A percentile compares a stretch with the other conserved stretches of the same genome.
phyloP scores from a whole-genome alignment of 2,113 vertebrate species.

The Apteryx owenii region DNA sequence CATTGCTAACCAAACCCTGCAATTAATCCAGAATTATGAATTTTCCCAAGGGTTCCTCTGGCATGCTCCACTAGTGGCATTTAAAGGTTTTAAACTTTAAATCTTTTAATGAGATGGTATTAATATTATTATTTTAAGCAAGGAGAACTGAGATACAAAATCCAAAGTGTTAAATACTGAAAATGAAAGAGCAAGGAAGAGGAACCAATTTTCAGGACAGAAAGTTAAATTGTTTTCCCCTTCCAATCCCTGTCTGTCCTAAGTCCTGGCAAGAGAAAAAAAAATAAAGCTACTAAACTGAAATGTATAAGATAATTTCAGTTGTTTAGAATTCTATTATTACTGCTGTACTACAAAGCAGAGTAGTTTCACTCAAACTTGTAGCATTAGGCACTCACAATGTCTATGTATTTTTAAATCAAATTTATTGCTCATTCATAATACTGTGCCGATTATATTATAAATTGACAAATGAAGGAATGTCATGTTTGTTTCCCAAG shows the following conservation, averaged over 20 bases:
- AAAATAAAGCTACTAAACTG: background rate
- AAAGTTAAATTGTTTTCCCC: background rate
- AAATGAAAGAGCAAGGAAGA: background rate
- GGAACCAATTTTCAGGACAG: background rate
- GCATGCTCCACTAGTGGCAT: constrained; percentile 19
- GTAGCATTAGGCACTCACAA: background rate
- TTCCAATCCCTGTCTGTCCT: background rate
- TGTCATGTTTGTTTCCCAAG: background rate
- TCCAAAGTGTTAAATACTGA: background rate
- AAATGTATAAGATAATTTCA: background rate
- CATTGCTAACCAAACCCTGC: constrained; percentile 21
- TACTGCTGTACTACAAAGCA: background rate
- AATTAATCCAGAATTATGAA: constrained; percentile 50
- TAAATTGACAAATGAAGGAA: background rate
- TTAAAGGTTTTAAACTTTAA: constrained; percentile 17
- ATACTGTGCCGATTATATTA: background rate
- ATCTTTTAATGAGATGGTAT: background rate
- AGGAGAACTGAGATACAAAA: background rate
- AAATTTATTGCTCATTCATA: background rate
- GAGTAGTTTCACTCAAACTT: background rate
- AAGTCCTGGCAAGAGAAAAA: background rate
- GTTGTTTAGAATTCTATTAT: background rate
- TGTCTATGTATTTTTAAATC: background rate
- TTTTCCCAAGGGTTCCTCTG: constrained; percentile 57
- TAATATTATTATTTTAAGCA: constrained; percentile 24